Base-by-base conservation (phyloP, 2,113 vertebrate genomes). In the Xiphophorus hellerii region DNA sequence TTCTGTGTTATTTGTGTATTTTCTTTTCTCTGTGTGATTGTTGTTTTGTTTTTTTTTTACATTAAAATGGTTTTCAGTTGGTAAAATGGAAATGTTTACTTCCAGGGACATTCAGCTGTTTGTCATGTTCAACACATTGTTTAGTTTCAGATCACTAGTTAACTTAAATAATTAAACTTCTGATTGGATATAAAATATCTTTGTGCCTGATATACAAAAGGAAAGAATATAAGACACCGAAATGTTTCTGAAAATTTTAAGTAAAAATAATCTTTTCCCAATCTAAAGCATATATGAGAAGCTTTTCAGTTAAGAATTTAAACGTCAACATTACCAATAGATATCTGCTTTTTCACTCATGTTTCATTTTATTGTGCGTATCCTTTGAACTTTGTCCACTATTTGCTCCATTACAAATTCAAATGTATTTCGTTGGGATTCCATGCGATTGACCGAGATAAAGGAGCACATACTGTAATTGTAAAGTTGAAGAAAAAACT, bases 11-110 rank as follows among this genome's bases (percentile, higher is more conserved):
- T 78, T 80, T 64, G 64, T 86, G 42, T 71, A 61, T 87, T 58
- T 84, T 81, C 22, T 76, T 91, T 86, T 90, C 69, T 86, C 71
- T 83, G 69, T 84, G 76, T 82, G 75, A 81, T 79, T 83, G 73
- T 62, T 28, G 1, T 28, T 28, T 1, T 28, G 1, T 28, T 28
- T 81, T 30, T 3, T 66, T 82, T 27, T 62, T 29, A 73, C 30
- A 66, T 42, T 22, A 80, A 74, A 6, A 65, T 48, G 12, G 28
- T 62, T 71, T 71, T 75, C 58, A 60, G 62, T 0, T 20, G 51
- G 54, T 77, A 71, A 62, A 39, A 62, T 68, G 65, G 60, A 73
- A 66, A 61, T 62, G 71, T 66, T 27, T 62, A 66, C 42, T 44
- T 84, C 67, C 69, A 42, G 80, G 66, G 7, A 64, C 20, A 29